A percentile compares a stretch with the other conserved stretches of the same genome.
Conservation (phyloP, 2,797 vertebrate species). For the Ispidina lecontei region DNA sequence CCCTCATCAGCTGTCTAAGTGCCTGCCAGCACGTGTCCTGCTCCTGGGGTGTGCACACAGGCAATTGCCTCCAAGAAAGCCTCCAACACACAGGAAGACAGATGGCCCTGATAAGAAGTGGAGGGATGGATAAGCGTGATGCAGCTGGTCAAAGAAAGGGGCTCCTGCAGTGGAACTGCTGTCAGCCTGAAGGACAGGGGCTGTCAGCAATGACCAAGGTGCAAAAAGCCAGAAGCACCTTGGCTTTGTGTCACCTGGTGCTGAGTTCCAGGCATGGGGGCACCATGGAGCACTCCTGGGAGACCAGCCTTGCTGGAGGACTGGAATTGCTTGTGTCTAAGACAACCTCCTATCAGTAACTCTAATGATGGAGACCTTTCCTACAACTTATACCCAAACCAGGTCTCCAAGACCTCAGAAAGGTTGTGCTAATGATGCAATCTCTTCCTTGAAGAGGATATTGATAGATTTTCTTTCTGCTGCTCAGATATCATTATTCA, state of each 20-base stretch:
- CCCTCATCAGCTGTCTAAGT: neutral
- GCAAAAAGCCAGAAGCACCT: neutral
- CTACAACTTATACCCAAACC: neutral
- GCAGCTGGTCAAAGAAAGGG: neutral
- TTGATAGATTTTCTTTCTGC: neutral
- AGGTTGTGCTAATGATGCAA: neutral
- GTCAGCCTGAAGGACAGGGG: neutral
- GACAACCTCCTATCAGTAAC: neutral
- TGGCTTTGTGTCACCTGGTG: neutral
- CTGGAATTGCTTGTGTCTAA: rapidly evolving
- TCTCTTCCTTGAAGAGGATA: neutral
- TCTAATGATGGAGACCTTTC: neutral
- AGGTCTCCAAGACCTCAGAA: neutral
- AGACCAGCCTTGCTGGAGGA: neutral
- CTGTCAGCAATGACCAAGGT: neutral
- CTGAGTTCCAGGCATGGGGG: neutral
- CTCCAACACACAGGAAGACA: neutral
- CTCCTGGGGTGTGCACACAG: neutral
- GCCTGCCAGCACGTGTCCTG: rapidly evolving
- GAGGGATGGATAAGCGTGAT: neutral
- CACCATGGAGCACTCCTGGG: neutral
- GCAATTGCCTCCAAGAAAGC: neutral
- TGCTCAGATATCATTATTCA: neutral
- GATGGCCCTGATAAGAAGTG: neutral
- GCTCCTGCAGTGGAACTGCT: neutral